Evolutionary conservation across 2,888 invertebrate genomes (phyloP).

Genomic region (Agrilus cyanescens): DNA sequence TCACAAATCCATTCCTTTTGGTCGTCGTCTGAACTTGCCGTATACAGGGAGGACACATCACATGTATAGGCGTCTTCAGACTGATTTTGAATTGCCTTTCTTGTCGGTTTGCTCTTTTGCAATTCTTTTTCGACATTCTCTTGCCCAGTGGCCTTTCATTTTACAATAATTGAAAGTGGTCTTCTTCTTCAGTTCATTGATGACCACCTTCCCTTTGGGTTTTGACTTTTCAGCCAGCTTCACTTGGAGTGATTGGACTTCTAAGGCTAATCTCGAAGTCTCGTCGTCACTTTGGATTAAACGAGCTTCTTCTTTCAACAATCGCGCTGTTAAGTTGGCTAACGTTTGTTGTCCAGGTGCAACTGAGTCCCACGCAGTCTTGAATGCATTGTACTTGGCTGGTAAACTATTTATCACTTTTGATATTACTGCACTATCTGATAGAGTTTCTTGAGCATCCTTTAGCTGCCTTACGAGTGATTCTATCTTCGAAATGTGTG

Average conservation of each 20-base stretch:
- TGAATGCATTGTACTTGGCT: too few relatives aligned
- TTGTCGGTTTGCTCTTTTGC: too few relatives aligned
- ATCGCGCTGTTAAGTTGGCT: background rate
- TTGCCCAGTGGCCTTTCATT: slow-evolving; percentile 16
- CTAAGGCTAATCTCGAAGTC: slow-evolving; percentile 7
- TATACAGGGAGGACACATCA: slow-evolving; percentile 8
- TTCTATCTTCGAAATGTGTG: too few relatives aligned
- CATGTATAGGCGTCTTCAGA: slow-evolving; percentile 4
- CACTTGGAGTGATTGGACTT: slow-evolving; percentile 10
- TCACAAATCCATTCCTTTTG: slow-evolving; percentile 16
- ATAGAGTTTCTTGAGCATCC: too few relatives aligned
- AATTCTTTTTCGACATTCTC: slow-evolving; percentile 14
- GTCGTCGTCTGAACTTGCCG: slow-evolving; percentile 8
- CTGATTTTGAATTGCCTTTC: too few relatives aligned
- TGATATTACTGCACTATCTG: too few relatives aligned
- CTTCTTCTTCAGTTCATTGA: slow-evolving; percentile 10
- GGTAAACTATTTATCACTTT: too few relatives aligned
- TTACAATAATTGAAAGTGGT: slow-evolving; percentile 12
- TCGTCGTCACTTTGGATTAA: slow-evolving; percentile 7
- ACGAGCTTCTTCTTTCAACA: slow-evolving; percentile 14
- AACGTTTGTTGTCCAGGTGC: too few relatives aligned
- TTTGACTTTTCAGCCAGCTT: slow-evolving; percentile 1
- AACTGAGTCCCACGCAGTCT: too few relatives aligned
- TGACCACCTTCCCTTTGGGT: slow-evolving; percentile 1
- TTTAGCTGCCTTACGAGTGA: too few relatives aligned